Evolutionary conservation across 1,140 invertebrate genomes (phyloP).

Genomic region (Leptonema lineaticorne): DNA sequence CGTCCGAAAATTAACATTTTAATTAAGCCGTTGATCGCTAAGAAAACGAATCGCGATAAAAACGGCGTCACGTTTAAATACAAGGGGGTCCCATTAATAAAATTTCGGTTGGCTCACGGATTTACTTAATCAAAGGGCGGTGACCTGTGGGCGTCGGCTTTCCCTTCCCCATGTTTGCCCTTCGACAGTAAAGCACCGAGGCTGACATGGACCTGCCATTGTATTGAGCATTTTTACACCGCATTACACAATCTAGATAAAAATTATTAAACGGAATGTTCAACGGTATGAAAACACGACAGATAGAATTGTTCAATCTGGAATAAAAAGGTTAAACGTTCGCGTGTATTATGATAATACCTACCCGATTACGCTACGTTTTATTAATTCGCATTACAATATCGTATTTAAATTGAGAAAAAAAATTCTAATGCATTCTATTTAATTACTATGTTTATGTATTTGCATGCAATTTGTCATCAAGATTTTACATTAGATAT

Average conservation of each 20-base stretch:
- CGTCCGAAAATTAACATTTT: too few relatives aligned
- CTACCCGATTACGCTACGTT: too few relatives aligned
- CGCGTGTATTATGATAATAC: too few relatives aligned
- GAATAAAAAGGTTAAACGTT: background rate
- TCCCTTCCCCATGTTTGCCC: constrained; percentile 16
- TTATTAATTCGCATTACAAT: background rate
- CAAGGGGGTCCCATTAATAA: too few relatives aligned
- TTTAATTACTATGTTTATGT: too few relatives aligned
- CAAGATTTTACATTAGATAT: too few relatives aligned
- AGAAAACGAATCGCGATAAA: too few relatives aligned
- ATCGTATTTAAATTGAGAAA: background rate
- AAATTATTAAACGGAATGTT: constrained; percentile 30
- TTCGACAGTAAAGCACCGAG: constrained; percentile 20
- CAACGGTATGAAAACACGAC: constrained; percentile 3
- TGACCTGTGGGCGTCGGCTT: constrained; percentile 29
- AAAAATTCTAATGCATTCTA: too few relatives aligned
- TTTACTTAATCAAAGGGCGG: constrained; percentile 31
- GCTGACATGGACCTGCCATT: constrained; percentile 10
- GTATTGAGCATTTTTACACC: constrained; percentile 35
- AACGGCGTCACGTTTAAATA: too few relatives aligned
- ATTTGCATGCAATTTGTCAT: too few relatives aligned
- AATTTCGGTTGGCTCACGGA: constrained; percentile 7
- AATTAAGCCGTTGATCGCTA: too few relatives aligned
- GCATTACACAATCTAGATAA: constrained; percentile 37
- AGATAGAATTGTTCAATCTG: background rate